Percentiles rank a stretch among this genome's conserved stretches.
phyloP scores from a whole-genome alignment of 2,888 invertebrate genomes.

The Agrochola circellaris region DNA sequence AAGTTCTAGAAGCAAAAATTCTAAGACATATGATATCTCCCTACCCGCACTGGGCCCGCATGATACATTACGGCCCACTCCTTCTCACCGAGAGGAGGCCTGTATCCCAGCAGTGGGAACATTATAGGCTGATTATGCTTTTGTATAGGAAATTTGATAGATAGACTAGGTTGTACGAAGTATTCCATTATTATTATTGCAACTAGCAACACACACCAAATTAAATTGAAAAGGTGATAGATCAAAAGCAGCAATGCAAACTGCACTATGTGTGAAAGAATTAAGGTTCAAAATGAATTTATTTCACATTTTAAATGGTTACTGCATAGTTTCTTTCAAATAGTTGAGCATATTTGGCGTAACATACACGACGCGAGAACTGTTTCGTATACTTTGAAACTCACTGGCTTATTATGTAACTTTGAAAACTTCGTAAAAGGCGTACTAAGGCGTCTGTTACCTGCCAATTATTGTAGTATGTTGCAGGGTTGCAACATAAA shows the following conservation, averaged over 20 bases:
- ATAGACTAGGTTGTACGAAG: too few relatives aligned
- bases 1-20: too few relatives aligned
- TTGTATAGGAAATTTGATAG: too few relatives aligned
- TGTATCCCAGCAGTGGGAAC: too few relatives aligned
- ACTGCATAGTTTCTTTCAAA: conserved; percentile 23
- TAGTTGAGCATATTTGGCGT: conserved; percentile 32
- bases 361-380: conserved; percentile 12
- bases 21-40: too few relatives aligned
- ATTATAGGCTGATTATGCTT: too few relatives aligned
- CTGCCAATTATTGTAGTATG: conserved; percentile 57
- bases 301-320: neutral
- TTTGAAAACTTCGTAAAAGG: conserved; percentile 58
- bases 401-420: conserved; percentile 44
- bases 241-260: neutral
- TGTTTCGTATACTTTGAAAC: conserved; percentile 31
- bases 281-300: neutral
- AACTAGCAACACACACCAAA: neutral
- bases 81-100: too few relatives aligned
- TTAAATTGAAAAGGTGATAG: neutral
- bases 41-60: too few relatives aligned
- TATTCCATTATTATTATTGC: neutral
- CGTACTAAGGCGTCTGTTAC: conserved; percentile 42
- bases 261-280: neutral
- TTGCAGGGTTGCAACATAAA: conserved; percentile 9
- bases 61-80: too few relatives aligned